Evolutionary conservation across 1,140 invertebrate genomes (phyloP).

Genomic region (Teleogryllus occipitalis): DNA sequence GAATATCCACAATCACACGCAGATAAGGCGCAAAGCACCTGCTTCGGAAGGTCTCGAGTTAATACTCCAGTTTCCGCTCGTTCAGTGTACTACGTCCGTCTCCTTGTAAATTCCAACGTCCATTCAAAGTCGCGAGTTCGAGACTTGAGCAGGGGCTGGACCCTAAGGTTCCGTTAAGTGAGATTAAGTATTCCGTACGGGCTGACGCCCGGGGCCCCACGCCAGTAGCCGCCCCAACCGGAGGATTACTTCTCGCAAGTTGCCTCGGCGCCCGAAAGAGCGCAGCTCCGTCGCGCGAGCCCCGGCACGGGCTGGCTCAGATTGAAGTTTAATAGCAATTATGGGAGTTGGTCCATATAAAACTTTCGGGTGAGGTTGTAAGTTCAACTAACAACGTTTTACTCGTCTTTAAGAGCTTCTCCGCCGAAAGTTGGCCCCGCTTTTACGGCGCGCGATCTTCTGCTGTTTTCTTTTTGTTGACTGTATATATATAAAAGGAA

Average conservation of each 20-base stretch:
- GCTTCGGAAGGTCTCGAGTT: too few species aligned
- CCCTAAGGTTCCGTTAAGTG: neutral
- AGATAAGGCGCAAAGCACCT: too few species aligned
- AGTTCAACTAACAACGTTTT: neutral
- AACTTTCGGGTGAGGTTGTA: slow-evolving; percentile 1
- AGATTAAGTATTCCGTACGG: neutral
- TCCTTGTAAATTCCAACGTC: too few species aligned
- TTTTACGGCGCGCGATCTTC: neutral
- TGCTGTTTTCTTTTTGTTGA: neutral
- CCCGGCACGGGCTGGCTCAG: neutral
- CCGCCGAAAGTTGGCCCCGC: neutral
- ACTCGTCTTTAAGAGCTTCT: neutral
- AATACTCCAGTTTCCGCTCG: too few species aligned
- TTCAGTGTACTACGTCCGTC: too few species aligned
- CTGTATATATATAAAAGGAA: neutral
- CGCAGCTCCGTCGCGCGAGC: neutral
- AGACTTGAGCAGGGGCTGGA: neutral
- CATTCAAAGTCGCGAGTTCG: too few species aligned
- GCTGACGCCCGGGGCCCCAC: neutral
- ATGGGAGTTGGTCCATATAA: slow-evolving; percentile 1
- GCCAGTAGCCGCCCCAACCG: neutral
- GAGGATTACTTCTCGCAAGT: neutral
- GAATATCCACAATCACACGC: too few species aligned
- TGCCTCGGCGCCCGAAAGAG: neutral
- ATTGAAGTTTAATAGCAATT: slow-evolving; percentile 6